These are phyloP conservation scores for Sphenopsis melanotis DNA, from an alignment of 2,797 vertebrate species.

Conservation along the genomic window DNA sequence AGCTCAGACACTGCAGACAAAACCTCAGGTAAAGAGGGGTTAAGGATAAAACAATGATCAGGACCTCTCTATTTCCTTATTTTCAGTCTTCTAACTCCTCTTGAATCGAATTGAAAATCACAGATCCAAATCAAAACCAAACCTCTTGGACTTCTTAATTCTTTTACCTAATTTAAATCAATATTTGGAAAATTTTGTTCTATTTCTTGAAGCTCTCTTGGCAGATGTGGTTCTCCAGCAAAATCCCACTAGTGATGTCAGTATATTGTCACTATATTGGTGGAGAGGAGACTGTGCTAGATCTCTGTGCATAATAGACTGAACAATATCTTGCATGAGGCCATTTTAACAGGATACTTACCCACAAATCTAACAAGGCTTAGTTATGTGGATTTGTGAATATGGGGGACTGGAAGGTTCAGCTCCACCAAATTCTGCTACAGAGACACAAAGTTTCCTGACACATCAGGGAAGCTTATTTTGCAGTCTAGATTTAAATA, in stretches of 20 bases:
- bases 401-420: neutral
- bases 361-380: neutral
- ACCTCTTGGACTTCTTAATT: neutral
- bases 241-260: neutral
- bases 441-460: neutral
- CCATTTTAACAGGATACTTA: neutral
- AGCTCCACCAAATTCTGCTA: neutral
- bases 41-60: conserved; percentile 27
- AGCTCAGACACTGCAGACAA: conserved; percentile 81
- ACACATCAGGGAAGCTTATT: neutral
- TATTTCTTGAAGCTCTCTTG: conserved; percentile 50
- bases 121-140: neutral
- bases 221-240: conserved; percentile 27
- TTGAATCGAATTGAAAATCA: neutral
- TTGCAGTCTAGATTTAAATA: neutral
- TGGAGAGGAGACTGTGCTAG: neutral
- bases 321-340: neutral
- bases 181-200: neutral
- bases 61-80: conserved; percentile 12
- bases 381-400: neutral
- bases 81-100: neutral
- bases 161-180: conserved; percentile 28
- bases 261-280: neutral
- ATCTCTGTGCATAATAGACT: neutral
- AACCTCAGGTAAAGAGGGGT: conserved; percentile 82